Conservation (phyloP, 2,797 vertebrate species). For the Enteromius viviparus region DNA sequence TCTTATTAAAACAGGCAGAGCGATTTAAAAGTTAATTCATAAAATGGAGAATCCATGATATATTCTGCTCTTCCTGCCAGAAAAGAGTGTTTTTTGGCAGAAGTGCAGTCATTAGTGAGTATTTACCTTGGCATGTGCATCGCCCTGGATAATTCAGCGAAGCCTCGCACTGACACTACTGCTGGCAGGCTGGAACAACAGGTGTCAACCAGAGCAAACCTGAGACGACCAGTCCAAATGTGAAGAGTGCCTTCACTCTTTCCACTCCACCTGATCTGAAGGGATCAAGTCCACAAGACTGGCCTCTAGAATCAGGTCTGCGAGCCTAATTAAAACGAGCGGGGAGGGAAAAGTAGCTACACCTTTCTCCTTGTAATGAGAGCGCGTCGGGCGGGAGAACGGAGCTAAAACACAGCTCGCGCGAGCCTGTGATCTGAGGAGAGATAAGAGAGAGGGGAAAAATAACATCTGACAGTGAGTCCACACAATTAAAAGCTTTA, state of each 20-base stretch:
- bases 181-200: conserved; percentile 46
- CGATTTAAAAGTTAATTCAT: conserved; percentile 24
- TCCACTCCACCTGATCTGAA: conserved; percentile 66
- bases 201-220: conserved; percentile 57
- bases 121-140: conserved; percentile 58
- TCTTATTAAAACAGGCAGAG: conserved; percentile 9
- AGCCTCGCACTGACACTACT: conserved; percentile 48
- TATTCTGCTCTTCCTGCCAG: conserved; percentile 20
- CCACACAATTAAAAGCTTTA: conserved; percentile 99
- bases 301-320: conserved; percentile 72
- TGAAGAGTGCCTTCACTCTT: conserved; percentile 68
- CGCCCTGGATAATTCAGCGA: conserved; percentile 47
- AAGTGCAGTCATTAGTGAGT: conserved; percentile 55
- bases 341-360: conserved; percentile 65
- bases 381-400: conserved; percentile 74
- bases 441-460: conserved; percentile 82
- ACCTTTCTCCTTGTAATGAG: conserved; percentile 79
- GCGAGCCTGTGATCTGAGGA: conserved; percentile 84
- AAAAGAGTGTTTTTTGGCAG: conserved; percentile 50
- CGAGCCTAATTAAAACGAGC: conserved; percentile 80
- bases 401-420: conserved; percentile 78
- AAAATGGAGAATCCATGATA: conserved; percentile 29
- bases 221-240: conserved; percentile 68
- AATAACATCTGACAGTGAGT: conserved; percentile 91
- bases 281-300: conserved; percentile 77